phyloP scores from a whole-genome alignment of 2,113 vertebrate species.

The Noturus placidus region DNA sequence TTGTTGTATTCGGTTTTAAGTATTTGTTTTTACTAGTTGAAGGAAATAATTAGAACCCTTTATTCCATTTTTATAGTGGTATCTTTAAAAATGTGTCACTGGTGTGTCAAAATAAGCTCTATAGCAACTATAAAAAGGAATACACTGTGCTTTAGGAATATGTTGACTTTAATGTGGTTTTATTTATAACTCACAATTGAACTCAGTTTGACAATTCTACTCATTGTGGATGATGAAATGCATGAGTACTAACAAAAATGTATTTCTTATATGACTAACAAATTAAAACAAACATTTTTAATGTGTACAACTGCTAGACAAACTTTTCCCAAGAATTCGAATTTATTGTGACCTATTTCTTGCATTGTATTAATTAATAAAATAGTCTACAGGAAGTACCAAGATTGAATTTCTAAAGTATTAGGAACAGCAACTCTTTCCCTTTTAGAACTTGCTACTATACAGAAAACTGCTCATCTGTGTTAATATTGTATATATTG shows the following conservation, averaged over 20 bases:
- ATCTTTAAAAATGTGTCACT: background rate
- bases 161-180: background rate
- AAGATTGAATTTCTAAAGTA: constrained; percentile 54
- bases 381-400: constrained; percentile 43
- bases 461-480: constrained; percentile 61
- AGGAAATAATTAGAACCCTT: background rate
- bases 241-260: background rate
- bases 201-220: background rate
- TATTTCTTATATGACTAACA: background rate
- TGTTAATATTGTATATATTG: constrained; percentile 52
- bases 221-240: background rate
- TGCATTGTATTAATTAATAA: constrained; percentile 44
- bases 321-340: constrained; percentile 35
- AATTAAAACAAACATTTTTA: background rate
- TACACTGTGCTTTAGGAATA: background rate
- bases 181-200: background rate
- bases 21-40: background rate
- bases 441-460: constrained; percentile 42
- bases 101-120: background rate
- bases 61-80: background rate
- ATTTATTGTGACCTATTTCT: constrained; percentile 59
- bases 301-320: constrained; percentile 1
- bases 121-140: background rate
- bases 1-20: background rate
- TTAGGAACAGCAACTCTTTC: constrained; percentile 50